These are phyloP conservation scores for Pseudorasbora parva DNA, from an alignment of 2,113 vertebrate species.

Conservation along the genomic window DNA sequence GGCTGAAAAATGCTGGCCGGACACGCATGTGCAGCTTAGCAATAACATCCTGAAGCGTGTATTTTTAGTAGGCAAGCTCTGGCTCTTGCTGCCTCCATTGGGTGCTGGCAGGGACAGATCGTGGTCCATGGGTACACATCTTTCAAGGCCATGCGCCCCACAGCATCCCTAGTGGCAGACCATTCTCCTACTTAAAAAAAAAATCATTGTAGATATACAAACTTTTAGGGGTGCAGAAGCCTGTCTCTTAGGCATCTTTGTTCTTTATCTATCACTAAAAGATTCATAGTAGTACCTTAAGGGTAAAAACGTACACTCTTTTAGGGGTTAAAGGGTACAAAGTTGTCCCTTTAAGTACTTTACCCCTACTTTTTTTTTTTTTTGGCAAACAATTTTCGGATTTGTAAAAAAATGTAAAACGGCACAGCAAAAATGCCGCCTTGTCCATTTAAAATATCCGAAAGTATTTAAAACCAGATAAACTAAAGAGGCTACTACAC, in stretches of 20 bases:
- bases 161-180: not conserved
- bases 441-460: too few species aligned
- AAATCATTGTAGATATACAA: not conserved
- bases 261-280: too few species aligned
- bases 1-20: conserved; percentile 61
- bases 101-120: conserved; percentile 55
- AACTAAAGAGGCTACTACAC: too few species aligned
- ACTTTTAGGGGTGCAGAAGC: not conserved
- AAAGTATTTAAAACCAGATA: too few species aligned
- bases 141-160: not conserved
- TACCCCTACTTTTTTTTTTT: too few species aligned
- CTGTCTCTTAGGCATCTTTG: not conserved
- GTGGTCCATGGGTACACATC: conserved; percentile 2
- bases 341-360: too few species aligned
- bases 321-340: too few species aligned
- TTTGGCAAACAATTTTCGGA: too few species aligned
- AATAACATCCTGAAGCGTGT: conserved; percentile 73
- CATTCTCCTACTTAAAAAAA: not conserved
- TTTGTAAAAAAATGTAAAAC: too few species aligned
- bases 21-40: conserved; percentile 64
- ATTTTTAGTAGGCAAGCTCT: conserved; percentile 67
- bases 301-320: too few species aligned
- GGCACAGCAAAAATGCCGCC: too few species aligned
- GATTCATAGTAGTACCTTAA: too few species aligned
- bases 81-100: conserved; percentile 55